phyloP scores from a whole-genome alignment of 2,888 invertebrate genomes.

The Orchesella flavescens region DNA sequence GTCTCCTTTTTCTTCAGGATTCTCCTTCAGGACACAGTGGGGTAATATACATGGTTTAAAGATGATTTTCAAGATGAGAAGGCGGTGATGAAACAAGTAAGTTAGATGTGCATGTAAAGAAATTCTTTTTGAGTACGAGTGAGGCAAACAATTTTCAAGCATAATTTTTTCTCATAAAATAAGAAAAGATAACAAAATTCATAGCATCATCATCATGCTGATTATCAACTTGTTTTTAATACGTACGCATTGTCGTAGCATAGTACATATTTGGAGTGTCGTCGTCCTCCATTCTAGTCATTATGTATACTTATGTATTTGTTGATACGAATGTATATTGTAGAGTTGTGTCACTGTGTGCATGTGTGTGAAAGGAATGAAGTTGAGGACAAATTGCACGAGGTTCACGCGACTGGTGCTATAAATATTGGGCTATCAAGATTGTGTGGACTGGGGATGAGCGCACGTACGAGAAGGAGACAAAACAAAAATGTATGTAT shows the following conservation, averaged over 20 bases:
- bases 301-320: neutral
- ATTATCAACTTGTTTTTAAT: constrained; percentile 46
- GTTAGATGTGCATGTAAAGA: neutral
- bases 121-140: neutral
- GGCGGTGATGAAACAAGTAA: constrained; percentile 12
- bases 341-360: too few species aligned
- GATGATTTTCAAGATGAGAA: neutral
- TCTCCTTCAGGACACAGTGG: neutral
- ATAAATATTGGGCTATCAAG: constrained; percentile 71
- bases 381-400: constrained; percentile 68
- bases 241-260: neutral
- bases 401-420: constrained; percentile 69
- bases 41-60: neutral
- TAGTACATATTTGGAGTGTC: constrained; percentile 57
- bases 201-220: constrained; percentile 34
- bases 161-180: constrained; percentile 13
- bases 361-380: constrained; percentile 34
- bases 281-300: constrained; percentile 15
- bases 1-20: constrained; percentile 19
- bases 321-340: neutral
- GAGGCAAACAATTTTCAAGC: constrained; percentile 14
- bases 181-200: constrained; percentile 26
- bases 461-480: too few species aligned
- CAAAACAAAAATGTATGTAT: too few species aligned
- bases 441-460: constrained; percentile 20